Evolutionary conservation across 2,113 vertebrate genomes (phyloP).

Genomic region (Rhombomys opimus): DNA sequence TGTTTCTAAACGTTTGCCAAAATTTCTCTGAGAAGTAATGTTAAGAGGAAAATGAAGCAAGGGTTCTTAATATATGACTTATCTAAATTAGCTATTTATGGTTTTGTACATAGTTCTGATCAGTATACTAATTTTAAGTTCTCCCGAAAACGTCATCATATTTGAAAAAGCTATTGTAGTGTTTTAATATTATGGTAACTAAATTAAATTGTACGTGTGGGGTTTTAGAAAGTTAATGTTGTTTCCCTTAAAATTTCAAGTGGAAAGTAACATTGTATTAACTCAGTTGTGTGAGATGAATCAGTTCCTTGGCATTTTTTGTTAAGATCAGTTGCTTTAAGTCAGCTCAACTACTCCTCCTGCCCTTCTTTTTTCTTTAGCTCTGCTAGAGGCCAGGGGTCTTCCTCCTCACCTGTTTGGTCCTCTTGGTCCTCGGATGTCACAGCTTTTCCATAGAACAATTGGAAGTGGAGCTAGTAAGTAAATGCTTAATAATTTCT

Average conservation of each 20-base stretch:
- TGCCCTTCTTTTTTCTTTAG: constrained; percentile 84
- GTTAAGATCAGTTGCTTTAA: constrained; percentile 44
- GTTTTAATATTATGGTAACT: neutral
- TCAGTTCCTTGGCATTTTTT: constrained; percentile 52
- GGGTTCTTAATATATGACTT: constrained; percentile 3
- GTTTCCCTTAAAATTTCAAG: constrained; percentile 37
- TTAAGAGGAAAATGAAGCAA: neutral
- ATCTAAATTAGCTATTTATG: constrained; percentile 25
- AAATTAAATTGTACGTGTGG: neutral
- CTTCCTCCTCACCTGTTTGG: constrained; percentile 99
- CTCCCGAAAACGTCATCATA: neutral
- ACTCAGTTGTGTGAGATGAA: constrained; percentile 3
- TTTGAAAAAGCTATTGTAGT: neutral
- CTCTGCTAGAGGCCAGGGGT: constrained; percentile 97
- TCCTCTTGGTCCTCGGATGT: constrained; percentile 98
- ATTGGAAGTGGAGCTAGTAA: constrained; percentile 99
- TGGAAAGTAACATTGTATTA: constrained; percentile 19
- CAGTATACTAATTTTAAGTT: neutral
- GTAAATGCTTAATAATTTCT: constrained; percentile 80
- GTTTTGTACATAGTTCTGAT: neutral
- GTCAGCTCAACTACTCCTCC: constrained; percentile 29
- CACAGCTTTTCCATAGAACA: constrained; percentile 99
- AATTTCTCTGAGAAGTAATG: neutral
- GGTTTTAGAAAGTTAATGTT: constrained; percentile 19
- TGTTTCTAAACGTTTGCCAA: constrained; percentile 9